Conservation (phyloP, 64 coral and sea anemone species). For the Pocillopora verrucosa region DNA sequence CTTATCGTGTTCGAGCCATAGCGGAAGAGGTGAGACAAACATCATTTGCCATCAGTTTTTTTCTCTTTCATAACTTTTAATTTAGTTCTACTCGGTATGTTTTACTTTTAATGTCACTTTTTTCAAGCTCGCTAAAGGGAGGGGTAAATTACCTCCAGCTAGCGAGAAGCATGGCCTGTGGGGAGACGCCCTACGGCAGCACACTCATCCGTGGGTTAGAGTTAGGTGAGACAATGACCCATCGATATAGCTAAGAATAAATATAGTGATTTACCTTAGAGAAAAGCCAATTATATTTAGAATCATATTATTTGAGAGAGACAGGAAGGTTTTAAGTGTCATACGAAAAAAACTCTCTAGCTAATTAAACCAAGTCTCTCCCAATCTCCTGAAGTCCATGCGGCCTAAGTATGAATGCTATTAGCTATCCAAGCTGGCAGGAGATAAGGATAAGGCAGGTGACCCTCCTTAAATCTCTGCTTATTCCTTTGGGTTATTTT, state of each 20-base stretch:
- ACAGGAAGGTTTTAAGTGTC: too few species aligned
- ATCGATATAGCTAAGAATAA: neutral
- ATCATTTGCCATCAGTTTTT: neutral
- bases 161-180: constrained; percentile 40
- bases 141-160: constrained; percentile 29
- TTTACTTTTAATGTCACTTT: too few species aligned
- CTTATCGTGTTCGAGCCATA: constrained; percentile 59
- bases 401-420: constrained; percentile 68
- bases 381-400: neutral
- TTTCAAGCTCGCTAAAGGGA: constrained; percentile 30
- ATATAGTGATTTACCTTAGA: neutral
- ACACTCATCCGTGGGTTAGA: constrained; percentile 45
- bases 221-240: neutral
- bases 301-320: too few species aligned
- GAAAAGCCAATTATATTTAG: too few species aligned
- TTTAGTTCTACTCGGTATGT: neutral
- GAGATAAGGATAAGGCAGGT: constrained; percentile 76
- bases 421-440: constrained; percentile 84
- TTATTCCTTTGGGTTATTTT: constrained; percentile 49
- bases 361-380: neutral
- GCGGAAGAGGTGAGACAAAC: constrained; percentile 35
- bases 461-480: constrained; percentile 21
- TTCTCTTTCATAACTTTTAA: neutral
- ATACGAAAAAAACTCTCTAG: too few species aligned
- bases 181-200: constrained; percentile 36